Evolutionary conservation across 2,797 vertebrate species (phyloP).

Genomic region (Neosilurus hyrtlii): DNA sequence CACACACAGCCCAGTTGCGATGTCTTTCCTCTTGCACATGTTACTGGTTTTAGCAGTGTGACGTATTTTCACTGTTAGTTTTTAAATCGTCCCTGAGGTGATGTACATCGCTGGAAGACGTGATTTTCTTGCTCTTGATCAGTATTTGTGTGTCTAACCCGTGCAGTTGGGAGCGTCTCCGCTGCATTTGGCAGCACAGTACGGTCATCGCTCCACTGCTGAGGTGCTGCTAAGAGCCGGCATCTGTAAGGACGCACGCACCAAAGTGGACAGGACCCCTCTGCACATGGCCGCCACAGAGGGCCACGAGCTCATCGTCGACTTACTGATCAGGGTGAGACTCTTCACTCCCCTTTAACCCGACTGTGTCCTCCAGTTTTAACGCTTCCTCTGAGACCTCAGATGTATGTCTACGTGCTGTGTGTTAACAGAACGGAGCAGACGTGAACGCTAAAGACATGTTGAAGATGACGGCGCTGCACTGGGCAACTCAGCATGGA

Average conservation of each 20-base stretch:
- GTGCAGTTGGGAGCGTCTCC: constrained; percentile 86
- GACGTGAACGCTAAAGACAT: constrained; percentile 93
- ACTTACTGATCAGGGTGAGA: constrained; percentile 84
- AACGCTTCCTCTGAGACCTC: not conserved
- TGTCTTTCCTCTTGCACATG: no score
- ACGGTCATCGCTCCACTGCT: constrained; percentile 88
- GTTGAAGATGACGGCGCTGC: constrained; percentile 91
- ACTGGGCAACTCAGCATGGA: constrained; percentile 87
- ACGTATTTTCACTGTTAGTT: no score
- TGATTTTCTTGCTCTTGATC: not conserved
- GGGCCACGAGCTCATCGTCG: constrained; percentile 83
- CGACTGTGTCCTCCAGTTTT: not conserved
- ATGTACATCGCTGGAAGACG: no score
- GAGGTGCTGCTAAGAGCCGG: constrained; percentile 89
- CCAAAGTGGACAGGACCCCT: constrained; percentile 91
- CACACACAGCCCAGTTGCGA: not conserved
- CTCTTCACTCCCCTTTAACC: not conserved
- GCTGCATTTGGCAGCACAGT: constrained; percentile 87
- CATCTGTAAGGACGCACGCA: constrained; percentile 89
- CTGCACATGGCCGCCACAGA: constrained; percentile 90
- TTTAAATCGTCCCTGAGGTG: no score
- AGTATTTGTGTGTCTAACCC: not conserved
- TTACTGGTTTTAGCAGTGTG: no score
- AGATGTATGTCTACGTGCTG: not conserved
- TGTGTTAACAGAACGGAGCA: constrained; percentile 79